Conservation (phyloP, 2,888 invertebrate species). For the Cacoxenus indagator region DNA sequence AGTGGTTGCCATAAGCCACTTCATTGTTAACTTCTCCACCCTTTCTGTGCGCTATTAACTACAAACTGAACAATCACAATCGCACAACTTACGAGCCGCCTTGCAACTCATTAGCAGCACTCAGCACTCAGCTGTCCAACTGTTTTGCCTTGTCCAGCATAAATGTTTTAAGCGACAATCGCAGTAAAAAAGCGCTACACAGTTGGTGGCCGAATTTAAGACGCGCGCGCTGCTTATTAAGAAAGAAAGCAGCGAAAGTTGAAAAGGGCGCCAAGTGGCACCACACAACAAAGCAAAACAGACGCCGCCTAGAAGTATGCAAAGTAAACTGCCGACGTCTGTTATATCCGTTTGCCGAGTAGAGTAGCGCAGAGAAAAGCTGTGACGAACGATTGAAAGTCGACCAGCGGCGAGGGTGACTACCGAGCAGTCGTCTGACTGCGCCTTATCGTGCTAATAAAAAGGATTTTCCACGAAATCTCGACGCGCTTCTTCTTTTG, state of each 20-base stretch:
- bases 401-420: background rate
- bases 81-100: background rate
- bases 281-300: constrained; percentile 24
- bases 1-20: too few species aligned
- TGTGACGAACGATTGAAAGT: background rate
- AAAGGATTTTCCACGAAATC: constrained; percentile 56
- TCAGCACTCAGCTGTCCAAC: background rate
- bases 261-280: constrained; percentile 17
- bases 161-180: background rate
- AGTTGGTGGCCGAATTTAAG: constrained; percentile 42
- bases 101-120: background rate
- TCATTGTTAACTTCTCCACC: too few species aligned
- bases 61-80: too few species aligned
- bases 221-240: constrained; percentile 41
- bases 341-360: constrained; percentile 22
- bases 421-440: background rate
- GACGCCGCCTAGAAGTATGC: constrained; percentile 54
- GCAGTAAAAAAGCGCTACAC: constrained; percentile 28
- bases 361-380: background rate
- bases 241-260: constrained; percentile 43
- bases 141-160: background rate
- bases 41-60: too few species aligned
- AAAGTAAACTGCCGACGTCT: constrained; percentile 47
- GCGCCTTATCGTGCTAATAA: constrained; percentile 53
- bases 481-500: constrained; percentile 21